Evolutionary conservation across 2,888 invertebrate genomes (phyloP).

Genomic region (Julus scandinavius): DNA sequence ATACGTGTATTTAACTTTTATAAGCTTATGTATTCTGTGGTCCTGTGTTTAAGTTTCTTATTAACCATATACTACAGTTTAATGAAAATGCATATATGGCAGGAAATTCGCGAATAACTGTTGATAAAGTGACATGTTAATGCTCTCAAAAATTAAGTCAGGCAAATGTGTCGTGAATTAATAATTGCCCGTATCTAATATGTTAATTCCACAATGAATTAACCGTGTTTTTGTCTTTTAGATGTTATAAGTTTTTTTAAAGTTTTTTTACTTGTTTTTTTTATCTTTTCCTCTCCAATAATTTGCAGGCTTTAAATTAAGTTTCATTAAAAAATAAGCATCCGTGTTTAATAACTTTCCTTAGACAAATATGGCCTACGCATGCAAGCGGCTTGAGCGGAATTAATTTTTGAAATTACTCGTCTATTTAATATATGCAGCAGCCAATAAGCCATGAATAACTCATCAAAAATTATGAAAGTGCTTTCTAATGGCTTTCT

Average conservation of each 20-base stretch:
- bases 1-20: not conserved
- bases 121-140: slow-evolving; percentile 30
- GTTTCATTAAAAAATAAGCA: slow-evolving; percentile 42
- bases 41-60: not conserved
- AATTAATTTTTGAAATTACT: slow-evolving; percentile 50
- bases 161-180: slow-evolving; percentile 49
- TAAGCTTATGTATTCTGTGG: not conserved
- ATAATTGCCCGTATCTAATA: slow-evolving; percentile 47
- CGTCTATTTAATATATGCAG: slow-evolving; percentile 44
- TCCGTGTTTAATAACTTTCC: slow-evolving; percentile 38
- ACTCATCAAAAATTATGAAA: slow-evolving; percentile 51
- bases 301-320: slow-evolving; percentile 30
- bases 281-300: slow-evolving; percentile 44
- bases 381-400: slow-evolving; percentile 35
- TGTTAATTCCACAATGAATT: slow-evolving; percentile 50
- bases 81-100: slow-evolving; percentile 17
- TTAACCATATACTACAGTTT: not conserved
- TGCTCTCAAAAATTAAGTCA: slow-evolving; percentile 35
- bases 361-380: slow-evolving; percentile 44
- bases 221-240: slow-evolving; percentile 45
- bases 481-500: slow-evolving; percentile 50
- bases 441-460: slow-evolving; percentile 48
- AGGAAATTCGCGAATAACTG: not conserved
- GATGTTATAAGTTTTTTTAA: slow-evolving; percentile 8
- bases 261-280: not conserved